Base-by-base conservation (phyloP, 2,888 invertebrate species). In the Dicyrtomina minuta region DNA sequence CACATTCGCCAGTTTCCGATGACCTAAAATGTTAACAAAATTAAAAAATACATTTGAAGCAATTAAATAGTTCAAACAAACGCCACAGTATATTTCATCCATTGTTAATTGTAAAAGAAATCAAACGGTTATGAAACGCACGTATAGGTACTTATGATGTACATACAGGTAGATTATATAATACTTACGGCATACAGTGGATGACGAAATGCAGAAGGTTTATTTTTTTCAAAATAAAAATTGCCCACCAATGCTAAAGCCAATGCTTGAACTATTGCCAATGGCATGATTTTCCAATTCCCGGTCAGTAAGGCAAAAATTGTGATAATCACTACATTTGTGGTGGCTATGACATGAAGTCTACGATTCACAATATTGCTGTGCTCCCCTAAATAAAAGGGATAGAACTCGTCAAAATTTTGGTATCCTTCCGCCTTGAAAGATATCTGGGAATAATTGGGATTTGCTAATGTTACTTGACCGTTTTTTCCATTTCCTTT, bases 331-430 rank as follows among this genome's bases (percentile, higher is more conserved):
- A 75, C 0, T 0, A 71, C 70, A 68, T 72, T 73, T 0, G 77
- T 75, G 0, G 75, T 75, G 1, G 68, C 74, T 13, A 77, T 62
- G 12, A 77, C 22, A 67, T 77, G 75, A 22, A 77, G 68, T 27
- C 77, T 39, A 24, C 77, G 60, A 59, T 73, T 74, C 1, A 49
- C 65, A 44, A 41, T 53, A 26, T 77, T 55, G 46, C 74, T 72
- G 65, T 77, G 77, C 59, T 77, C 77, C 6, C 77, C 77, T 60
- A 77, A 51, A 51, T 77, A 77, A 66, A 72, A 77, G 12, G 77
- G 75, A 53, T 77, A 77, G 43, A 77, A 77, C 10, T 75, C 73
- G 8, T 39, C 59, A 61, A 77, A 77, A 15, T 64, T 68, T 3
- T 49, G 55, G 67, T 75, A 77, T 0, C 77, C 77, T 3, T 61